These are phyloP conservation scores for Heterotilapia buettikoferi DNA, from an alignment of 2,113 vertebrate genomes.

Conservation along the genomic window DNA sequence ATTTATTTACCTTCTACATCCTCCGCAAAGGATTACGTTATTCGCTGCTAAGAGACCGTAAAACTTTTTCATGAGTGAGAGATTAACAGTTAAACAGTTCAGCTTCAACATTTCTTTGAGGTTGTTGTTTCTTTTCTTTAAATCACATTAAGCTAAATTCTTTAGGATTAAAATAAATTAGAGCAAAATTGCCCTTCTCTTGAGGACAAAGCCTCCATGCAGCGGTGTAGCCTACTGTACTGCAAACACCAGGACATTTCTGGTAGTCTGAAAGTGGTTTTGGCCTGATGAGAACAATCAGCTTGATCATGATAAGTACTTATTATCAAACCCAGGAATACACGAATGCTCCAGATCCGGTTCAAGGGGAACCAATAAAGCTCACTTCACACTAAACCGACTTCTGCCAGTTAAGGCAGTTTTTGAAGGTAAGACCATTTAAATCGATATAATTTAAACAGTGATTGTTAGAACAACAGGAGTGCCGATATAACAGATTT, in stretches of 20 bases:
- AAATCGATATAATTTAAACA: not conserved
- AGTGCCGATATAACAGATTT: too few species aligned
- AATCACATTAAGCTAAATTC: not conserved
- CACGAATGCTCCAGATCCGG: not conserved
- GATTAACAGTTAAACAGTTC: not conserved
- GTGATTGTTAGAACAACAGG: not conserved
- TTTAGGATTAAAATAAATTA: not conserved
- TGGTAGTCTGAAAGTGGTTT: not conserved
- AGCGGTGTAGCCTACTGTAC: not conserved
- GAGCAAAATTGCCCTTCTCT: not conserved
- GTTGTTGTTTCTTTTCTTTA: not conserved
- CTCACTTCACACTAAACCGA: accelerated
- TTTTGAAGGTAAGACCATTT: not conserved
- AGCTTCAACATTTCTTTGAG: not conserved
- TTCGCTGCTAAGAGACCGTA: not conserved
- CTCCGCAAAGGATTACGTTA: not conserved
- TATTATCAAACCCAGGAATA: not conserved
- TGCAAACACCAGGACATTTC: not conserved
- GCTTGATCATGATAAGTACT: not conserved
- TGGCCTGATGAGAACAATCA: not conserved
- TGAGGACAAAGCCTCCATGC: not conserved
- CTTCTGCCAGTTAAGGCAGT: not conserved
- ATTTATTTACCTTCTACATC: not conserved
- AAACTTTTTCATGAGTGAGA: not conserved
- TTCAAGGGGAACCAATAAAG: not conserved